These are phyloP conservation scores for Onthophagus sagittarius DNA, from an alignment of 2,888 invertebrate species.

Conservation along the genomic window DNA sequence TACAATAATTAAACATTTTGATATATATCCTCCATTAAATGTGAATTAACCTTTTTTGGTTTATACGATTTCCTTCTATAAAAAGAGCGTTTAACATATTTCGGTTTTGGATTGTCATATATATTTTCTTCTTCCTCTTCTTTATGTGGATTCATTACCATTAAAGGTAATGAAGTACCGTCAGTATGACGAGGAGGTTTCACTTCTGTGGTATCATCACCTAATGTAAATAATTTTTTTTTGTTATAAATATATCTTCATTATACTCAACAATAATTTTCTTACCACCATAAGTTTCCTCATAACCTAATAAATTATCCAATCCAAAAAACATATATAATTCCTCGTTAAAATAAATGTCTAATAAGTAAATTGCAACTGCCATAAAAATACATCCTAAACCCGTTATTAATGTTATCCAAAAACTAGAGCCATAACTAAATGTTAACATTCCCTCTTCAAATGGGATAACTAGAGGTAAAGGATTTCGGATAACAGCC, in stretches of 20 bases:
- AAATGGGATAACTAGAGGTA: conserved; percentile 53
- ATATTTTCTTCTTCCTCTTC: not conserved
- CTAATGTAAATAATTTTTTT: not conserved
- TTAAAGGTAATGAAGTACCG: not conserved
- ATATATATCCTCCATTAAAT: not conserved
- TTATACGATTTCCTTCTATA: not conserved
- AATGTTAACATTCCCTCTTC: conserved; percentile 47
- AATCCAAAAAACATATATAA: conserved; percentile 52
- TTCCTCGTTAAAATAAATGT: conserved; percentile 47
- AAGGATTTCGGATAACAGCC: conserved; percentile 51
- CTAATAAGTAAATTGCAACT: conserved; percentile 46
- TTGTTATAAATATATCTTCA: not conserved
- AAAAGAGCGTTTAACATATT: conserved; percentile 2
- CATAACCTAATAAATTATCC: conserved; percentile 51
- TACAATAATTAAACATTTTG: not conserved
- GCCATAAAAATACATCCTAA: conserved; percentile 50
- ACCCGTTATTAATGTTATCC: conserved; percentile 50
- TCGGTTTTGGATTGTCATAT: not conserved
- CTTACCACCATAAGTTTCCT: conserved; percentile 48
- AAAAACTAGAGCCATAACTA: conserved; percentile 52
- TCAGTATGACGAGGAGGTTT: not conserved
- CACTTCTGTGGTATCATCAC: not conserved
- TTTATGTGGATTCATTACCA: not conserved
- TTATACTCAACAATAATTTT: conserved; percentile 36
- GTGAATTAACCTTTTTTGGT: not conserved